Evolutionary conservation across 2,888 invertebrate species (phyloP), one percentile per base, ranked within the genome.

Genomic region (Oegoconia quadripuncta): DNA sequence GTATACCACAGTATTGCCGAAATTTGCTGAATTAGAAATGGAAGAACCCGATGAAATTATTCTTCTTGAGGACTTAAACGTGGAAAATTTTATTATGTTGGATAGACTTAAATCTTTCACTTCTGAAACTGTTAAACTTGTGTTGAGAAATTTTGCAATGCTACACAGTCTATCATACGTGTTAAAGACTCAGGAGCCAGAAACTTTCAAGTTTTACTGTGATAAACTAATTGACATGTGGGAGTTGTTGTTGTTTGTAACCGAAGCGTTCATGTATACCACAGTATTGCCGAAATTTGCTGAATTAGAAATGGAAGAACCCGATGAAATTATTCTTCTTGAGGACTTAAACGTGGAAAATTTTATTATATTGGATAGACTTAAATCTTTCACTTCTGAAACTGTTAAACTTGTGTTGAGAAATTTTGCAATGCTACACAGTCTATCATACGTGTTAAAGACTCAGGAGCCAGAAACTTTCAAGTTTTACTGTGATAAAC

Each of bases 301-400:
- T n/a, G n/a, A n/a, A n/a, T n/a, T 48, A 3, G 39, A 44, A 2
- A 29, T 32, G 1, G 61, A 63, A 39, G 42, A 44, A 12, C 55
- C 55, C 0, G 36, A 67, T 15, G 73, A 74, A 56, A 48, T 69
- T 0, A 55, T 74, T 12, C 38, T 71, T 9, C 39, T 74, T n/a
- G 68, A 71, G 52, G 74, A 74, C 43, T 42, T 74, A 4, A 51
- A 35, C 1, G 48, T 44, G 2, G 36, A 37, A 7, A 44, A 53
- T 18, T 67, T 51, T 38, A 27, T 39, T 8, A 65, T 68, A 52
- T 26, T 64, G 1, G 55, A 68, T 31, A 57, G 58, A 50, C 49
- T 59, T 11, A 27, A n/a, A 2, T 27, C 39, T 4, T 34, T 39
- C 1, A 20, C 12, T 11, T 15, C 27, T 12, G 29, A 27, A 8